Percentiles rank a stretch among this genome's conserved stretches.
These are phyloP conservation scores for Cotesia congregata DNA, from an alignment of 2,888 invertebrate species.

Conservation along the genomic window DNA sequence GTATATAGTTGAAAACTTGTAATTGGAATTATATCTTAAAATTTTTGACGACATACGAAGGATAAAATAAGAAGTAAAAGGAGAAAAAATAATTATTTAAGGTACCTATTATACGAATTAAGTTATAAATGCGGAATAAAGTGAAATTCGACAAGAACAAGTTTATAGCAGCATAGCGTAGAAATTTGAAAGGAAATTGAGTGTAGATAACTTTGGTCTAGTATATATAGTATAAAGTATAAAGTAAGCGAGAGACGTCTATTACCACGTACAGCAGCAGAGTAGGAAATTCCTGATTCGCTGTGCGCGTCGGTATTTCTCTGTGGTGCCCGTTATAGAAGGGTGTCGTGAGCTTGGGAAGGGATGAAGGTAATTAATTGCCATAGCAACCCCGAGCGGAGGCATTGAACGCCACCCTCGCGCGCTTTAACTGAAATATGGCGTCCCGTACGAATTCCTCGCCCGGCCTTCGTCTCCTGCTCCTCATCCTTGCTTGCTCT, in stretches of 20 bases:
- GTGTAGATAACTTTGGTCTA: constrained; percentile 22
- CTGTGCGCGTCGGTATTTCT: constrained; percentile 48
- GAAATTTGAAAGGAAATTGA: constrained; percentile 24
- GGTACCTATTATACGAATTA: not conserved
- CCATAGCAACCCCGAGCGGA: constrained; percentile 68
- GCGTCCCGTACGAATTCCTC: constrained; percentile 67
- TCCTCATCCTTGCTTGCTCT: constrained; percentile 37
- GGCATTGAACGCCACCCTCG: constrained; percentile 66
- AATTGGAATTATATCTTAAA: too few relatives aligned
- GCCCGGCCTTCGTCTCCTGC: constrained; percentile 31
- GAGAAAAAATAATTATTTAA: not conserved
- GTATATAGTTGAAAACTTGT: too few relatives aligned
- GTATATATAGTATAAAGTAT: not conserved
- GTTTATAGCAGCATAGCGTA: not conserved
- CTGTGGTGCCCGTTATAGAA: constrained; percentile 63
- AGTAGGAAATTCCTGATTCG: constrained; percentile 40
- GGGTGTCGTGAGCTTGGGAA: constrained; percentile 56
- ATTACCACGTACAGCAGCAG: constrained; percentile 39
- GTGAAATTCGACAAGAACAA: not conserved
- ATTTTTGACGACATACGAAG: too few relatives aligned
- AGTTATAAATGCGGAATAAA: not conserved
- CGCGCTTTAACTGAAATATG: constrained; percentile 69
- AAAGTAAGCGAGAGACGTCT: constrained; percentile 39
- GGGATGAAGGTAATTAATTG: constrained; percentile 70
- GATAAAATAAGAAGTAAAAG: too few relatives aligned